Percentiles rank a stretch among this genome's conserved stretches.
Evolutionary conservation across 2,888 invertebrate genomes (phyloP).

Genomic region (Rhagonycha fulva): DNA sequence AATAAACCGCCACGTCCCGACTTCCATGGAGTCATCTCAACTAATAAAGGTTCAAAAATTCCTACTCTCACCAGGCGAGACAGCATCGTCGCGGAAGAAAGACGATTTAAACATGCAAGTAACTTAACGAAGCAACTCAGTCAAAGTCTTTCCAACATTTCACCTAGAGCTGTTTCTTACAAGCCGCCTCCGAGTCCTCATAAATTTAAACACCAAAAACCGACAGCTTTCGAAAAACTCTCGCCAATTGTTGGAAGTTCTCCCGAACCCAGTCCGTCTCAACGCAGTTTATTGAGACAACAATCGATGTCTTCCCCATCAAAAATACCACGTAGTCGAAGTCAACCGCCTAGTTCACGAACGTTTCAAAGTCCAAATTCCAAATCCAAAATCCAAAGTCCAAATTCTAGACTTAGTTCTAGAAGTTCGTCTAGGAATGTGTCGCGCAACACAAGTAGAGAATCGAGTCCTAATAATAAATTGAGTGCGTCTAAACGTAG

Average conservation of each 20-base stretch:
- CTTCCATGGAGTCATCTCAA: constrained; percentile 5
- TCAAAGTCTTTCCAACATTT: constrained; percentile 14
- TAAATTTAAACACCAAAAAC: constrained; percentile 25
- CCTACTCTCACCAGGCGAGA: constrained; percentile 42
- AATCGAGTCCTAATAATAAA: constrained; percentile 46
- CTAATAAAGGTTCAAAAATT: constrained; percentile 39
- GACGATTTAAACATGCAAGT: constrained; percentile 47
- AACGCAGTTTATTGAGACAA: constrained; percentile 38
- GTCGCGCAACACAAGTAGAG: constrained; percentile 43
- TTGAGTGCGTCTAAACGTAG: constrained; percentile 36
- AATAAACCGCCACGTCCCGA: background rate
- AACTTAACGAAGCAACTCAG: constrained; percentile 40
- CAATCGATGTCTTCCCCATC: constrained; percentile 39
- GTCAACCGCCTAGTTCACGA: constrained; percentile 45
- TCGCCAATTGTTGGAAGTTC: constrained; percentile 53
- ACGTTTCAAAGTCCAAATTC: constrained; percentile 36
- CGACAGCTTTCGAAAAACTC: constrained; percentile 46
- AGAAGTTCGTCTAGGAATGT: constrained; percentile 28
- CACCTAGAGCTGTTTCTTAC: constrained; percentile 19
- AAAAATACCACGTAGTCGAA: constrained; percentile 37
- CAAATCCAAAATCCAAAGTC: constrained; percentile 20
- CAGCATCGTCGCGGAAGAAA: constrained; percentile 31
- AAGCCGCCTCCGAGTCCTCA: constrained; percentile 15
- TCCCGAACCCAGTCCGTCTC: constrained; percentile 50
- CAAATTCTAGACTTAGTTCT: constrained; percentile 39